Percentiles rank a stretch among this genome's conserved stretches.
Conservation (phyloP, 2,113 vertebrate species). For the Crotalus helleri region DNA sequence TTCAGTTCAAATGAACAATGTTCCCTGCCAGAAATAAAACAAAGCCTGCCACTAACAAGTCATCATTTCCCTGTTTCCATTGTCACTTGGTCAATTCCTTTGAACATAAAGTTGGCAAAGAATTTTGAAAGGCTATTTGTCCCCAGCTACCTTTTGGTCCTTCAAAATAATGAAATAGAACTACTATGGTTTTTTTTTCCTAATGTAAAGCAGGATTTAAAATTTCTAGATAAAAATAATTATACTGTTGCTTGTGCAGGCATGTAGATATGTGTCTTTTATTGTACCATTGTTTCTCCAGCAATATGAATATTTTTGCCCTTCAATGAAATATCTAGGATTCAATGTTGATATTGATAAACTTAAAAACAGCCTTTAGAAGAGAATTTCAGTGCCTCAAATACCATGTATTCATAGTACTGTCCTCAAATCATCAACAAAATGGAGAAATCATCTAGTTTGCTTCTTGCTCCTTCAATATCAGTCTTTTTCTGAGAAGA, state of each 20-base stretch:
- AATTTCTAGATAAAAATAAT: background rate
- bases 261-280: background rate
- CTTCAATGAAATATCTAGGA: background rate
- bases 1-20: background rate
- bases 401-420: background rate
- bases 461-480: background rate
- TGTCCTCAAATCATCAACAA: background rate
- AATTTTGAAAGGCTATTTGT: background rate
- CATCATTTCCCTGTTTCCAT: background rate
- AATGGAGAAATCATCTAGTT: background rate
- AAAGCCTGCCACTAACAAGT: background rate
- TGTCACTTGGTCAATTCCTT: background rate
- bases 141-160: background rate
- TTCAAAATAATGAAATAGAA: background rate
- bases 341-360: background rate
- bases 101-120: background rate
- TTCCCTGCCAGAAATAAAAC: background rate
- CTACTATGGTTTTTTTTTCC: background rate
- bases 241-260: background rate
- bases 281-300: background rate
- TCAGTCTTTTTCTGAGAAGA: background rate
- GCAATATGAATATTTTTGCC: background rate
- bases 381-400: background rate
- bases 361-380: background rate
- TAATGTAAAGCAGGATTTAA: background rate